Percentiles rank a stretch among this genome's conserved stretches.
Evolutionary conservation across 2,797 vertebrate genomes (phyloP).

Genomic region (Lerista edwardsae): DNA sequence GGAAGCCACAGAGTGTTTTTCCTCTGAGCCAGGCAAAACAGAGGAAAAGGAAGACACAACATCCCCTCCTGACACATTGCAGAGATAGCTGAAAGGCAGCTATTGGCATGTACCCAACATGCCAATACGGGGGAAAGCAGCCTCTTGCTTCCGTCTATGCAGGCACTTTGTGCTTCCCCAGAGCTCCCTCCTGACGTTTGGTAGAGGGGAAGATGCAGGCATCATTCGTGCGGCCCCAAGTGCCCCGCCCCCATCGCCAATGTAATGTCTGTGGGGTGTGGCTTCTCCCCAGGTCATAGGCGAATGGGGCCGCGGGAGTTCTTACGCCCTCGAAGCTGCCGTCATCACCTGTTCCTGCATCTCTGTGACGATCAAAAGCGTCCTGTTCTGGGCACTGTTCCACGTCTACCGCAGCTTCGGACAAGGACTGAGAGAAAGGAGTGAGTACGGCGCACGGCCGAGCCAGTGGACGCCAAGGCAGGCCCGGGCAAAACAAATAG

Average conservation of each 20-base stretch:
- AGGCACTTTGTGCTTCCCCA: too few species aligned
- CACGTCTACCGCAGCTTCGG: constrained; percentile 83
- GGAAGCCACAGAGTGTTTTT: not conserved
- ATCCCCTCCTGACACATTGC: not conserved
- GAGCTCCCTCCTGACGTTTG: too few species aligned
- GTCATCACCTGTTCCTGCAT: constrained; percentile 79
- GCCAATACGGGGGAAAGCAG: not conserved
- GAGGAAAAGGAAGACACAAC: not conserved
- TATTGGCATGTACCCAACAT: not conserved
- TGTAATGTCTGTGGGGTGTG: not conserved
- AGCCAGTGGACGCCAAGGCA: not conserved
- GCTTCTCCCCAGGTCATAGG: constrained; percentile 69
- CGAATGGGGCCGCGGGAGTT: constrained; percentile 75
- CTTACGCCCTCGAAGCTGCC: constrained; percentile 81
- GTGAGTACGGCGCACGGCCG: constrained; percentile 73
- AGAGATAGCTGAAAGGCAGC: not conserved
- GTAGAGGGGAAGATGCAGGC: not conserved
- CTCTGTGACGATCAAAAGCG: constrained; percentile 82
- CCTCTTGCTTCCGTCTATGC: too few species aligned
- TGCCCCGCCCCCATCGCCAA: too few species aligned
- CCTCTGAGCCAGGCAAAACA: not conserved
- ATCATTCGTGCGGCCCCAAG: too few species aligned
- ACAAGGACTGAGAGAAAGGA: constrained; percentile 85
- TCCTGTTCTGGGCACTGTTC: constrained; percentile 80
- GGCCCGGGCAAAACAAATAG: too few species aligned